These are phyloP conservation scores for Rhynchopsitta pachyrhyncha DNA, from an alignment of 2,113 vertebrate genomes.

Conservation along the genomic window DNA sequence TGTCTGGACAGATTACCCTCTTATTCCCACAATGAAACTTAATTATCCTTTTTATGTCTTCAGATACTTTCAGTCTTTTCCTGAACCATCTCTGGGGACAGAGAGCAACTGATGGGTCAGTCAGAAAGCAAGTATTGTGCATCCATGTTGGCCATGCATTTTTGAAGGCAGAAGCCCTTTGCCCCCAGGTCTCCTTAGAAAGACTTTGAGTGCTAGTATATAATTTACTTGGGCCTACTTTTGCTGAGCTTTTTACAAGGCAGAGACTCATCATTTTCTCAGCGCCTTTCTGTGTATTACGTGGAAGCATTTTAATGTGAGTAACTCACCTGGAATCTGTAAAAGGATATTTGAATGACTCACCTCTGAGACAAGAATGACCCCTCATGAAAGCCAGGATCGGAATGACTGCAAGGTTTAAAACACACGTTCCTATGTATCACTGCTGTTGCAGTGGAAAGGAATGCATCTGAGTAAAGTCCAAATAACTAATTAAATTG, in stretches of 20 bases:
- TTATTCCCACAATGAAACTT: constrained; percentile 51
- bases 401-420: background rate
- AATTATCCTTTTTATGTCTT: constrained; percentile 50
- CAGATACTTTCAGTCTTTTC: constrained; percentile 29
- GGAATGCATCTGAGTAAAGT: background rate
- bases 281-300: constrained; percentile 11
- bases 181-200: background rate
- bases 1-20: constrained; percentile 55
- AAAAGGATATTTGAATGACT: constrained; percentile 22
- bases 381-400: background rate
- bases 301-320: constrained; percentile 44
- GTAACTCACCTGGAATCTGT: constrained; percentile 55
- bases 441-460: background rate
- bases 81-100: constrained; percentile 4
- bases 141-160: background rate
- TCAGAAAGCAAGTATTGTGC: background rate
- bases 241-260: background rate
- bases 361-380: constrained; percentile 34
- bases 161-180: background rate
- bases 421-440: background rate
- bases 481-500: background rate
- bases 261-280: background rate
- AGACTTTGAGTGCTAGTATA: background rate
- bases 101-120: background rate
- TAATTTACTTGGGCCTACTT: background rate